Percentiles rank a stretch among this genome's conserved stretches.
Conservation (phyloP, 2,797 vertebrate species). For the Cryptoprocta ferox region DNA sequence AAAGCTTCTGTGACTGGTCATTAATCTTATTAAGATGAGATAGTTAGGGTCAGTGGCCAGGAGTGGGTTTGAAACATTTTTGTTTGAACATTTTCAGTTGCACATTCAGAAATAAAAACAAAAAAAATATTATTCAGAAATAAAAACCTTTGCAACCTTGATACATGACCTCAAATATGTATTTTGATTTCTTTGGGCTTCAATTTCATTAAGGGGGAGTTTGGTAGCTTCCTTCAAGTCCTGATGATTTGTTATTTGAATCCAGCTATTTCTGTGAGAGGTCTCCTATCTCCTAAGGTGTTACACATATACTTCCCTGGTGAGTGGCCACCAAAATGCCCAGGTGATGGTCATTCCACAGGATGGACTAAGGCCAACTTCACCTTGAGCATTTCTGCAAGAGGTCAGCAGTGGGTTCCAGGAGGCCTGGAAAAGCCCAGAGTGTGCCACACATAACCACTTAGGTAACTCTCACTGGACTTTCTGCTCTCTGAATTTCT, state of each 20-base stretch:
- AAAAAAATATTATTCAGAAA: no score
- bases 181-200: background rate
- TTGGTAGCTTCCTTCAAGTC: background rate
- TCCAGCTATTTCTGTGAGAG: background rate
- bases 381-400: background rate
- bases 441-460: background rate
- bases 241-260: background rate
- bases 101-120: background rate
- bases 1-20: background rate
- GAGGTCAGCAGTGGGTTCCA: background rate
- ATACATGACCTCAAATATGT: background rate
- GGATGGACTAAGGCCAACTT: background rate
- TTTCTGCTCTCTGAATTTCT: background rate
- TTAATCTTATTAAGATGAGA: background rate
- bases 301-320: background rate
- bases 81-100: background rate
- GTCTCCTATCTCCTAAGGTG: background rate
- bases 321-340: background rate
- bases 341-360: background rate
- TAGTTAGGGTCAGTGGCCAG: background rate
- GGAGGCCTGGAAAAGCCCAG: background rate
- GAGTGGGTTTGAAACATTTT: background rate
- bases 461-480: background rate
- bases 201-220: background rate
- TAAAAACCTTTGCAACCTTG: background rate